A percentile compares a stretch with the other conserved stretches of the same genome.
Evolutionary conservation across 2,888 invertebrate genomes (phyloP).

Genomic region (Corythucha ciliata): DNA sequence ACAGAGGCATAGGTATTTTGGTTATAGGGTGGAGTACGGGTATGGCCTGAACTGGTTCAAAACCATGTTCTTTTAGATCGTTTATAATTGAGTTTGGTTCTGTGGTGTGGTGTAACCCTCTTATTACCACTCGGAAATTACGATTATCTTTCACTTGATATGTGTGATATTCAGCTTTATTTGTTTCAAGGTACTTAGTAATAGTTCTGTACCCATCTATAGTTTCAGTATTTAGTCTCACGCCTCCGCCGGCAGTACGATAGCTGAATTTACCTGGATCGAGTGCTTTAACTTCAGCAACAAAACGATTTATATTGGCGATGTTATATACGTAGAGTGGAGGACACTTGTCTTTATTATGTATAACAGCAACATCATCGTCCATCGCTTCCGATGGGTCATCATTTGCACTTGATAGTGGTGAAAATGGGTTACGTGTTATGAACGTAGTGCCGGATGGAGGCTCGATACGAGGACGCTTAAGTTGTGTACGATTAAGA

Average conservation of each 20-base stretch:
- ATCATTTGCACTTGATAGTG: background rate
- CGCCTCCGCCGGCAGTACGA: conserved; percentile 7
- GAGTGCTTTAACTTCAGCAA: background rate
- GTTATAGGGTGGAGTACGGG: conserved; percentile 9
- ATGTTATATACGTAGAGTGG: conserved; percentile 15
- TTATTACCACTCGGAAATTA: conserved; percentile 11
- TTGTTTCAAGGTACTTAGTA: conserved; percentile 5
- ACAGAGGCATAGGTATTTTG: conserved; percentile 16
- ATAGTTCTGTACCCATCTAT: conserved; percentile 17
- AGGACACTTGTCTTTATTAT: conserved; percentile 11
- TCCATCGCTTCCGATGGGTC: background rate
- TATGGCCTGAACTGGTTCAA: conserved; percentile 1
- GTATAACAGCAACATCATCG: background rate
- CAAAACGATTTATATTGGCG: conserved; percentile 8
- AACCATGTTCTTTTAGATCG: conserved; percentile 7
- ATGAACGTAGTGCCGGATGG: conserved; percentile 1
- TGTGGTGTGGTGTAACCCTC: conserved; percentile 13
- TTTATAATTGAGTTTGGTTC: background rate
- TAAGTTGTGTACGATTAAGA: too few species aligned
- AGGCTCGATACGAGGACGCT: conserved; percentile 12
- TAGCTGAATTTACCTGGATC: conserved; percentile 35
- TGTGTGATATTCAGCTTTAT: conserved; percentile 13
- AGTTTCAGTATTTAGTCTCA: conserved; percentile 6
- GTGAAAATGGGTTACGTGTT: conserved; percentile 1
- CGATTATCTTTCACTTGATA: conserved; percentile 11